Evolutionary conservation across 2,797 vertebrate species (phyloP).

Genomic region (Enteromius anoplus): DNA sequence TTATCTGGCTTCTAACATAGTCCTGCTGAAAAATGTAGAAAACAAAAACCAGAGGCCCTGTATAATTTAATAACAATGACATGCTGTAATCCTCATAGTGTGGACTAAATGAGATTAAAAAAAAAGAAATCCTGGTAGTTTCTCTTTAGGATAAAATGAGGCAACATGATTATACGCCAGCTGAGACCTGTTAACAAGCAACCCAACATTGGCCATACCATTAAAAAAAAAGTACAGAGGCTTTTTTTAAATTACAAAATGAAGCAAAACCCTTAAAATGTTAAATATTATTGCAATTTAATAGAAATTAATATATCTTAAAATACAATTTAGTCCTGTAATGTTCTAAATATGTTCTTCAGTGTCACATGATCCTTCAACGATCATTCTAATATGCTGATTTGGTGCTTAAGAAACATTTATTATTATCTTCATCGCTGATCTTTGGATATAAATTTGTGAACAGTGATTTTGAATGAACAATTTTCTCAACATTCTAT

Average conservation of each 20-base stretch:
- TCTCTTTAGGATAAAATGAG: not conserved
- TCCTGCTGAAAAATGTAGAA: constrained; percentile 9
- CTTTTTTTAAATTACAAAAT: not conserved
- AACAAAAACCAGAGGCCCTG: constrained; percentile 13
- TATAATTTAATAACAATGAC: constrained; percentile 27
- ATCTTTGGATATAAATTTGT: no score
- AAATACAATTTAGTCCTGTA: not conserved
- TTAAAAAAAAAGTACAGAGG: not conserved
- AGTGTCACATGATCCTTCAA: not conserved
- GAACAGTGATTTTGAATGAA: not conserved
- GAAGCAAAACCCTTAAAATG: not conserved
- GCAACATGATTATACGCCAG: not conserved
- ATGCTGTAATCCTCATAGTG: not conserved
- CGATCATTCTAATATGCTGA: not conserved
- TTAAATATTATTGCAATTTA: not conserved
- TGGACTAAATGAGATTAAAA: not conserved
- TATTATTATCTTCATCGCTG: not conserved
- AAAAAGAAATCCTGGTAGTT: not conserved
- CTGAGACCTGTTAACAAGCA: constrained; percentile 8
- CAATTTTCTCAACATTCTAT: no score
- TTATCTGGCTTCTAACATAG: not conserved
- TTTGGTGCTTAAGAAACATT: not conserved
- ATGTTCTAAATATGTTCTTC: not conserved
- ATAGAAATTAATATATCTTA: not conserved
- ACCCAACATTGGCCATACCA: not conserved